Evolutionary conservation across 2,797 vertebrate species (phyloP), one percentile per base, ranked within the genome.

Genomic region (Chromis chromis): DNA sequence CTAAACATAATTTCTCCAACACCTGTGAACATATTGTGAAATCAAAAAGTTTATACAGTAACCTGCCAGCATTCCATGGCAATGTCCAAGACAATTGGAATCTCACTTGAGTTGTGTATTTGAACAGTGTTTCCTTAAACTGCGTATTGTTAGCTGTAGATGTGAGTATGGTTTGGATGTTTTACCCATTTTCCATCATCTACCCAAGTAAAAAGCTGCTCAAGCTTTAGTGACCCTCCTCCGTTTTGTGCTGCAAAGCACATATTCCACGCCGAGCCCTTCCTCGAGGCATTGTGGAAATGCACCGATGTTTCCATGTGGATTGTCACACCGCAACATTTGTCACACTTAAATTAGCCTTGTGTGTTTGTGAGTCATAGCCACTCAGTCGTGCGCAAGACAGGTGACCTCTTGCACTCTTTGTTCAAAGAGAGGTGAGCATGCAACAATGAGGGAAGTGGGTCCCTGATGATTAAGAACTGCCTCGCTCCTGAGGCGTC

Each of bases 401-500:
- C 76, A 71, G 74, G 66, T 73, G 79, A 89, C 68, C 75, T 48
- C 64, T 16, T 13, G 4, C 57, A 40, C 39, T 56, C 50, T 42
- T 40, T 40, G 48, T 46, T 40, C 17, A 53, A 19, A 48, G 31
- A 16, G 27, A 66, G 70, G n/a, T 63, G 69, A 80, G 63, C 28
- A 1, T 13, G 58, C 31, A 68, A 56, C 81, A 78, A 76, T 72
- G 83, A 73, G 78, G 83, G 65, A 94, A 92, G 87, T 93, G 88
- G 90, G 90, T 95, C 92, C 92, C 89, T 44, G 74, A 92, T 93
- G 92, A 94, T 93, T 88, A 92, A 94, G 92, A 89, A 85, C 82
- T 57, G 58, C 81, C 78, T 93, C 82, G 88, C 88, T 88, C 90
- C 83, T 76, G 78, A 89, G 85, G 90, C 87, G 72, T 74, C 76